phyloP scores from a whole-genome alignment of 2,888 invertebrate genomes.

The Rhabditophanes sp. region DNA sequence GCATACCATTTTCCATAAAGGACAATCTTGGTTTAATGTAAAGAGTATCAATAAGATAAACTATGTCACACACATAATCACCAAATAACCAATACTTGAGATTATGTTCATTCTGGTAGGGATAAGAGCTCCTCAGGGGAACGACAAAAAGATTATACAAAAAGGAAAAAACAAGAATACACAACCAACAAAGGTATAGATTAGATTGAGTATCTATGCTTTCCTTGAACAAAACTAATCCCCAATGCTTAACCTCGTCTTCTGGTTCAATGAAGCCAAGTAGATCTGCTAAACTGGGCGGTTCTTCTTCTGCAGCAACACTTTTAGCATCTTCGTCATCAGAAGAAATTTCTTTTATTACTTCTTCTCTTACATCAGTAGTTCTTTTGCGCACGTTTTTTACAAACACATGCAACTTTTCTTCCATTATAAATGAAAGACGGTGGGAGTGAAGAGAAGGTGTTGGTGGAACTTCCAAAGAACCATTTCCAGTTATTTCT shows the following conservation, averaged over 20 bases:
- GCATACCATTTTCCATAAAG: slow-evolving; percentile 38
- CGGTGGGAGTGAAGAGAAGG: no score
- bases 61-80: slow-evolving; percentile 62
- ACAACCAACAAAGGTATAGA: slow-evolving; percentile 68
- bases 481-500: no score
- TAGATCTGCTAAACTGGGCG: no score
- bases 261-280: no score
- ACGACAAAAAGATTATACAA: slow-evolving; percentile 72
- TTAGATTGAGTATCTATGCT: no score
- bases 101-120: slow-evolving; percentile 55
- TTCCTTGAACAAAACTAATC: no score
- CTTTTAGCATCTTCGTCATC: no score
- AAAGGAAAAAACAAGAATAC: slow-evolving; percentile 61
- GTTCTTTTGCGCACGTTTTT: slow-evolving; percentile 30
- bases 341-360: slow-evolving; percentile 23
- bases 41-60: slow-evolving; percentile 62
- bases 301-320: no score
- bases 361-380: slow-evolving; percentile 22
- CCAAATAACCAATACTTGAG: slow-evolving; percentile 58
- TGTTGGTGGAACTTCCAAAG: no score
- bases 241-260: no score
- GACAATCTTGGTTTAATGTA: slow-evolving; percentile 46
- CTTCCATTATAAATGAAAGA: slow-evolving; percentile 31
- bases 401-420: slow-evolving; percentile 27
- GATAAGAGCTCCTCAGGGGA: slow-evolving; percentile 64